A percentile compares a stretch with the other conserved stretches of the same genome.
Conservation (phyloP, 1,140 invertebrate species). For the Saccostrea echinata region DNA sequence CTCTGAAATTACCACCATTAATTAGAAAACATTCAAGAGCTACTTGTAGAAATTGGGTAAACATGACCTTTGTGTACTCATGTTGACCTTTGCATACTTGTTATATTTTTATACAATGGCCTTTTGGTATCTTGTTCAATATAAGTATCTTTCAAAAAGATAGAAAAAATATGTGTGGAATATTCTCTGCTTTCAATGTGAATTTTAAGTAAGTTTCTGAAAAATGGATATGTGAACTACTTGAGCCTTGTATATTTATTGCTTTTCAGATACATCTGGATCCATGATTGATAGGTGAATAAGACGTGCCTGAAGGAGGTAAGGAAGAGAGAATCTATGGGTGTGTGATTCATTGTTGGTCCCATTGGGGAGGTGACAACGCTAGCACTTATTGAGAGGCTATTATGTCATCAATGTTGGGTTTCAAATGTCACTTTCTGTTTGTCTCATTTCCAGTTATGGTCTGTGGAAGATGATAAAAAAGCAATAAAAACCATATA, state of each 20-base stretch:
- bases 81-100: not conserved
- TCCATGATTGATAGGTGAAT: not conserved
- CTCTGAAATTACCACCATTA: not conserved
- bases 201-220: not conserved
- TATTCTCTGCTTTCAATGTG: not conserved
- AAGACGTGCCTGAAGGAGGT: not conserved
- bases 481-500: slow-evolving; percentile 2
- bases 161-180: not conserved
- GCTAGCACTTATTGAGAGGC: not conserved
- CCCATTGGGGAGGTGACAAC: not conserved
- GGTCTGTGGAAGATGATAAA: slow-evolving; percentile 14
- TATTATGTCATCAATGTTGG: slow-evolving; percentile 12
- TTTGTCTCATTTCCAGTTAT: not conserved
- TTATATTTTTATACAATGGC: not conserved
- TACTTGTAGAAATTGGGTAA: slow-evolving; percentile 9
- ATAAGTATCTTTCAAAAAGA: not conserved
- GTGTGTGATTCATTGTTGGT: slow-evolving; percentile 4
- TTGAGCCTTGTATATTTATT: not conserved
- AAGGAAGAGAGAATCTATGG: not conserved
- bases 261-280: not conserved
- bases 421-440: slow-evolving; percentile 26
- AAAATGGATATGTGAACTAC: not conserved
- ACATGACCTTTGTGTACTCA: not conserved
- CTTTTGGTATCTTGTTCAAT: not conserved
- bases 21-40: slow-evolving; percentile 10